A percentile compares a stretch with the other conserved stretches of the same genome.
These are phyloP conservation scores for Stratiomys singularior DNA, from an alignment of 2,888 invertebrate species.

Conservation along the genomic window DNA sequence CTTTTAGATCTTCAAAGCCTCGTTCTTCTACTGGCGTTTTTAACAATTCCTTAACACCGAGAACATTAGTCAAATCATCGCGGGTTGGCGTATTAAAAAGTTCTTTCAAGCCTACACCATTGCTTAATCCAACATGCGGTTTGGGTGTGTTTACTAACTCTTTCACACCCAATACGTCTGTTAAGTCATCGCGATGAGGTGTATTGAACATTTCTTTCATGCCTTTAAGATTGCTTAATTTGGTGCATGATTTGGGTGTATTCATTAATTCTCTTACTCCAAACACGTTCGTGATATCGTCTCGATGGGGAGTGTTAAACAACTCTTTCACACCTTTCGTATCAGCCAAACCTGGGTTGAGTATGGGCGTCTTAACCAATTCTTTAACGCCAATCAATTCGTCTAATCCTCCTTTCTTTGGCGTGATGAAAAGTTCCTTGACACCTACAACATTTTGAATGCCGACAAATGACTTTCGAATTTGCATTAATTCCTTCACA, in stretches of 20 bases:
- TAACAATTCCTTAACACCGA: constrained; percentile 26
- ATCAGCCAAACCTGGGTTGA: not conserved
- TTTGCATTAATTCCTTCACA: constrained; percentile 42
- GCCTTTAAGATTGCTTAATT: not conserved
- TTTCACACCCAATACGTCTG: constrained; percentile 7
- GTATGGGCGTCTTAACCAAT: constrained; percentile 53
- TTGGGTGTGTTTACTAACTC: constrained; percentile 41
- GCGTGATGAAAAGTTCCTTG: constrained; percentile 43
- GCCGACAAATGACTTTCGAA: constrained; percentile 4
- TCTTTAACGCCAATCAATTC: constrained; percentile 51
- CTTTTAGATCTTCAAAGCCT: constrained; percentile 36
- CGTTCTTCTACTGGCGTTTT: not conserved
- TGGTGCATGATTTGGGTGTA: constrained; percentile 16
- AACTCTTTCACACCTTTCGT: constrained; percentile 54
- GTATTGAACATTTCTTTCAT: constrained; percentile 39
- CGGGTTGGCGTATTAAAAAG: constrained; percentile 57
- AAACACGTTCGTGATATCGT: constrained; percentile 52
- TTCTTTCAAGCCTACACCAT: constrained; percentile 57
- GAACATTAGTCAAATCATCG: constrained; percentile 12
- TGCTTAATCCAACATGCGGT: constrained; percentile 9
- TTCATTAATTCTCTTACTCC: constrained; percentile 42
- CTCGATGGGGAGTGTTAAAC: constrained; percentile 57
- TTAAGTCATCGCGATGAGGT: not conserved
- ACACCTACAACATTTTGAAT: constrained; percentile 33
- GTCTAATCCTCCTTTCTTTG: not conserved